Base-by-base conservation (phyloP, 2,888 invertebrate genomes). In the Andrena praecox region DNA sequence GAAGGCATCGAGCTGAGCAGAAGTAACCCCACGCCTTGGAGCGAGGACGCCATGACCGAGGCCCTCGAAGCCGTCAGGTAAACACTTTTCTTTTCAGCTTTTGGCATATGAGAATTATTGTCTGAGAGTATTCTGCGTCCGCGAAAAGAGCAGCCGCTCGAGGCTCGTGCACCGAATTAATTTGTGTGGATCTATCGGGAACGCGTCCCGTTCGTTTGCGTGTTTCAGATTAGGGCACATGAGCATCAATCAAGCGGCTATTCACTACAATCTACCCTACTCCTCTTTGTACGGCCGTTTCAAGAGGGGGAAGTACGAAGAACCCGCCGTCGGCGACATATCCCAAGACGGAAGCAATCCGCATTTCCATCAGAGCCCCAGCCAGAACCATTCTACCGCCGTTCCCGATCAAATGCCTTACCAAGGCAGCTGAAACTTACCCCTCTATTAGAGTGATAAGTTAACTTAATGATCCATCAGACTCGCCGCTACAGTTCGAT, bases 241-340 rank as follows among this genome's bases (percentile, higher is more conserved):
- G 98, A 98, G 98, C 84, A 98, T 98, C 91, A 98, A 98, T 94
- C 98, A 98, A 94, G 98, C 98, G 69, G 98, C 98, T 71, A 98
- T 98, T 89, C 98, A 98, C 93, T 98, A 96, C 94, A 98, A 98
- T 94, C 94, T 98, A 91, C 98, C 98, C 54, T 98, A 98, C 93
- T 98, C 98, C 16, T 98, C 98, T 4, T 95, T 98, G 35, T 98
- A 98, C 92, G 98, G 98, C 0, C 96, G 98, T 77, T 98, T 98
- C 93, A 98, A 98, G 94, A 95, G 98, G 69, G 97, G 97, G 92
- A 98, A 98, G 94, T 97, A 97, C 93, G 97, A 97, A 79, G 94
- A 94, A 71, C 93, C 94, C 27, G 90, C 92, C 54, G 93, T 92
- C 67, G 92, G 90, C 60, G 94, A 94, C 64, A 91, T 94, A 89